Conservation (phyloP, 2,888 invertebrate genomes). For the Nebria brevicollis region DNA sequence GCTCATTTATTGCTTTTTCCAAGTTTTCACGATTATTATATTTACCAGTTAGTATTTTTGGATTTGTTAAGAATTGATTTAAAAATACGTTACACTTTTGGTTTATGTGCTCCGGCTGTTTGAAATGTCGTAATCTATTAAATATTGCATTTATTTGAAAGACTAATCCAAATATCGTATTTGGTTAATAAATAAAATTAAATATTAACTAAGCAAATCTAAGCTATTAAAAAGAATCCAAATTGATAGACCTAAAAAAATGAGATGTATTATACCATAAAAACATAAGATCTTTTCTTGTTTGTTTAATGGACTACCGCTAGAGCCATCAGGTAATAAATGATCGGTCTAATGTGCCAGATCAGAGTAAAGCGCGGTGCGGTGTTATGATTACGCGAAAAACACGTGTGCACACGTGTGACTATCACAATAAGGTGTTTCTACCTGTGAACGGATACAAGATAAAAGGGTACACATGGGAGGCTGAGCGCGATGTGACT, state of each 20-base stretch:
- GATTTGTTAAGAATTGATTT: not conserved
- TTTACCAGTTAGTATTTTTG: not conserved
- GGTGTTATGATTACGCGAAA: not conserved
- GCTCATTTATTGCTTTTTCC: not conserved
- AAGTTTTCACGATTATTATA: not conserved
- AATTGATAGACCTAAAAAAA: no score
- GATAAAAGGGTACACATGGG: not conserved
- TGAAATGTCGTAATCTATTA: no score
- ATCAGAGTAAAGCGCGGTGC: not conserved
- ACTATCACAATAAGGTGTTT: constrained; percentile 11
- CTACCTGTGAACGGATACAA: constrained; percentile 11
- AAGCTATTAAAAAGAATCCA: no score
- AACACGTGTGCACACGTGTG: not conserved
- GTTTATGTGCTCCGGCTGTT: no score
- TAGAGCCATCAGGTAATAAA: not conserved
- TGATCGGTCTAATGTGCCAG: not conserved
- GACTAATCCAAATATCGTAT: no score
- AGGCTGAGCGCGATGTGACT: not conserved
- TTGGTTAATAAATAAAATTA: no score
- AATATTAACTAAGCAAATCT: no score
- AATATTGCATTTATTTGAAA: no score
- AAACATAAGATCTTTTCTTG: not conserved
- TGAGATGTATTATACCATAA: no score
- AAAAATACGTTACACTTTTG: no score
- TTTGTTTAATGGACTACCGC: not conserved